phyloP scores from a whole-genome alignment of 1,140 invertebrate species.

The Polypedilum vanderplanki region DNA sequence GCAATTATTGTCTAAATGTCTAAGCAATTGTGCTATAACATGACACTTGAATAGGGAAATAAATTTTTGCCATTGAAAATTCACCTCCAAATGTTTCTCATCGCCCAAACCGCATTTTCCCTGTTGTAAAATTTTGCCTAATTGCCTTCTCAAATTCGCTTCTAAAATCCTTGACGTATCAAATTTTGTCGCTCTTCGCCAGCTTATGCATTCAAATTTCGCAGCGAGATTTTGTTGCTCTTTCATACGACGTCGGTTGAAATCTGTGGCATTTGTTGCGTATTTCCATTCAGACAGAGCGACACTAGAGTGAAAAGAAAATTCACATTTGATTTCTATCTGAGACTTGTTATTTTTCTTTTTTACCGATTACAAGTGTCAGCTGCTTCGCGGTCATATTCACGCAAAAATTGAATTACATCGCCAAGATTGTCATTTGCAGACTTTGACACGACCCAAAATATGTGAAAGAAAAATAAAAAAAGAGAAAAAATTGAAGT shows the following conservation, averaged over 20 bases:
- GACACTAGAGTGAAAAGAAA: slow-evolving; percentile 45
- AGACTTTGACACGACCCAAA: slow-evolving; percentile 46
- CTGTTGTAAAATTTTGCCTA: slow-evolving; percentile 60
- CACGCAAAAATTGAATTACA: slow-evolving; percentile 60
- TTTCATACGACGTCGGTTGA: slow-evolving; percentile 61
- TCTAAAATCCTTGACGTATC: slow-evolving; percentile 61
- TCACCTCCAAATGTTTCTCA: slow-evolving; percentile 67
- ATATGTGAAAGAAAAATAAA: too few relatives aligned
- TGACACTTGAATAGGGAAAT: slow-evolving; percentile 20
- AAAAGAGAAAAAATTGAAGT: too few relatives aligned
- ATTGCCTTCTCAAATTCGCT: slow-evolving; percentile 57
- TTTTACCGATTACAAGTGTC: slow-evolving; percentile 56
- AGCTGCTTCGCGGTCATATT: slow-evolving; percentile 64
- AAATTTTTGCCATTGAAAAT: not conserved
- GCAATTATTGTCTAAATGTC: not conserved
- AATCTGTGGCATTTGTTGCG: slow-evolving; percentile 68
- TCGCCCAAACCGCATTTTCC: slow-evolving; percentile 66
- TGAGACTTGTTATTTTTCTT: not conserved
- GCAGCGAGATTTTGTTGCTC: slow-evolving; percentile 60
- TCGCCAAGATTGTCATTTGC: slow-evolving; percentile 61
- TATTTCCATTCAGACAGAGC: slow-evolving; percentile 68
- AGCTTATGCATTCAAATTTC: slow-evolving; percentile 66
- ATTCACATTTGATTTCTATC: not conserved
- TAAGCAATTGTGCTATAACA: not conserved
- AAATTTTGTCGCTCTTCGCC: slow-evolving; percentile 61